phyloP scores from a whole-genome alignment of 1,140 invertebrate species.

The Listronotus oregonensis region DNA sequence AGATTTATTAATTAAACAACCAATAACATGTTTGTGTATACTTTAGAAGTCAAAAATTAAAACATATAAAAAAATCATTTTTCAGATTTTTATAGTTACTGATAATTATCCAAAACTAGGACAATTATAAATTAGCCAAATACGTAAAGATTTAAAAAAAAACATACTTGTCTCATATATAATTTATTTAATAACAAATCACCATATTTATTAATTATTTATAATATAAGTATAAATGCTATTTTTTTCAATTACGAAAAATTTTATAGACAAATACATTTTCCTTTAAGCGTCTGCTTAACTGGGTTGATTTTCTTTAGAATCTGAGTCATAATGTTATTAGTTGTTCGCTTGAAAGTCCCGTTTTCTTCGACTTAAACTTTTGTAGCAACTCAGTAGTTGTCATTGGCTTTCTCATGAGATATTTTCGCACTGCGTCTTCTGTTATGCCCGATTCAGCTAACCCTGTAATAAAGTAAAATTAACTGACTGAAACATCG shows the following conservation, averaged over 20 bases:
- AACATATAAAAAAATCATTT: too few species aligned
- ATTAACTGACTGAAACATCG: background rate
- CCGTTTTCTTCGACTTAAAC: conserved; percentile 94
- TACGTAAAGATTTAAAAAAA: too few species aligned
- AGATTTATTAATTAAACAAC: too few species aligned
- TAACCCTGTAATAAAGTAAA: conserved; percentile 56
- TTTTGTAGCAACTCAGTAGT: conserved; percentile 92
- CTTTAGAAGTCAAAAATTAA: too few species aligned
- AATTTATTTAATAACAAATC: too few species aligned
- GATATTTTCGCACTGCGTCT: conserved; percentile 89
- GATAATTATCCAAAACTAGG: too few species aligned
- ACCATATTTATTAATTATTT: too few species aligned
- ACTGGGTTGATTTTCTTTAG: conserved; percentile 93
- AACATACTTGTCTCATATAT: too few species aligned
- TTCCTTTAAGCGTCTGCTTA: conserved; percentile 89
- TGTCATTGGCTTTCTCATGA: conserved; percentile 95
- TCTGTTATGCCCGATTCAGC: conserved; percentile 87
- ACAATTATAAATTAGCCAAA: too few species aligned
- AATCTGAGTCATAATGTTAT: conserved; percentile 94
- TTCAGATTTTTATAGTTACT: too few species aligned
- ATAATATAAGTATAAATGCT: too few species aligned
- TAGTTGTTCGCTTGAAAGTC: conserved; percentile 84
- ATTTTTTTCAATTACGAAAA: conserved; percentile 33
- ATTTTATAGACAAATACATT: conserved; percentile 90
- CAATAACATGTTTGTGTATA: too few species aligned